Evolutionary conservation across 2,113 vertebrate species (phyloP).

Genomic region (Apodemus sylvaticus): DNA sequence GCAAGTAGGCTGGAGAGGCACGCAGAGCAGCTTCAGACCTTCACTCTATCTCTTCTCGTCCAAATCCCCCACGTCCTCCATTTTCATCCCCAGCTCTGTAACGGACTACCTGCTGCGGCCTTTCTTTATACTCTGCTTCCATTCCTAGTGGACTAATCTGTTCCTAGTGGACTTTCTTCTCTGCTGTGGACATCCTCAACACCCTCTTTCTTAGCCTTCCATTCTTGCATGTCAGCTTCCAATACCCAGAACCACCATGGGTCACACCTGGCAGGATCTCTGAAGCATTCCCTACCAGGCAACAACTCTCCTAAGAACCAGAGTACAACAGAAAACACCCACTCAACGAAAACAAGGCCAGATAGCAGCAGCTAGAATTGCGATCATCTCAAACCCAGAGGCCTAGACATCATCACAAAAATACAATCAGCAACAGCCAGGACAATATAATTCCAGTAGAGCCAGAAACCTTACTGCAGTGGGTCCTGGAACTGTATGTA

Average conservation of each 20-base stretch:
- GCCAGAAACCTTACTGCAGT: neutral
- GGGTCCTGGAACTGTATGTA: neutral
- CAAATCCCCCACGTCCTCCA: neutral
- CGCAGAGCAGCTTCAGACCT: neutral
- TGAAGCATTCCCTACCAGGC: neutral
- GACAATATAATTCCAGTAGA: neutral
- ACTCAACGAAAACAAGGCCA: neutral
- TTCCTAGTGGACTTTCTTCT: neutral
- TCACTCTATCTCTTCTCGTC: neutral
- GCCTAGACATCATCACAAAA: neutral
- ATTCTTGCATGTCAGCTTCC: neutral
- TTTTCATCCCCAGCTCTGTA: neutral
- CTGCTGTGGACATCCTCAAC: neutral
- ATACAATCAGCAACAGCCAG: neutral
- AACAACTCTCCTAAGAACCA: neutral
- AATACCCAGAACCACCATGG: neutral
- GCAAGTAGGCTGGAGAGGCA: neutral
- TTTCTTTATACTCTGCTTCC: neutral
- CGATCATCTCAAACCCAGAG: neutral
- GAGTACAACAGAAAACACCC: neutral
- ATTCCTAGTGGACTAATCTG: too few relatives aligned
- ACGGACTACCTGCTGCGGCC: neutral
- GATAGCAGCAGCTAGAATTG: neutral
- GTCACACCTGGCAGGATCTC: neutral
- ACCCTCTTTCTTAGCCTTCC: neutral